Conservation (phyloP, 1,140 invertebrate genomes). For the Triops longicaudatus region DNA sequence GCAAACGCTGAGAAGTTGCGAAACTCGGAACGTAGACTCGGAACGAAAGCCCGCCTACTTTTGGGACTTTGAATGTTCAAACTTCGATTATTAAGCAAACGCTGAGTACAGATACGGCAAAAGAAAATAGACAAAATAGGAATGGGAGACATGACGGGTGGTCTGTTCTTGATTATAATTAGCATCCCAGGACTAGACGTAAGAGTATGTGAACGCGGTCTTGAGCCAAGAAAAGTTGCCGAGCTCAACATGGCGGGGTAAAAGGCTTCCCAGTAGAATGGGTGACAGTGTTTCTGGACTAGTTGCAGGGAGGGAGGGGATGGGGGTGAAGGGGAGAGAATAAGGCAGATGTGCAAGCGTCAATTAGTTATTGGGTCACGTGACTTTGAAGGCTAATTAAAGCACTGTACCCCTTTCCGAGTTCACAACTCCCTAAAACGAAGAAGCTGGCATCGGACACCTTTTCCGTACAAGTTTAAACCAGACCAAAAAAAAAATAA, state of each 20-base stretch:
- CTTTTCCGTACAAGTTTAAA: not conserved
- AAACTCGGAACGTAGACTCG: too few relatives aligned
- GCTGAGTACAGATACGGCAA: too few relatives aligned
- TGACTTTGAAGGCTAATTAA: constrained; percentile 5
- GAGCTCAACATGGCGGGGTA: not conserved
- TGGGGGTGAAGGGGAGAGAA: not conserved
- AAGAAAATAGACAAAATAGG: not conserved
- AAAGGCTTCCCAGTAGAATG: not conserved
- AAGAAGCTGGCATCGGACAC: not conserved
- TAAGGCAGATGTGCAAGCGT: not conserved
- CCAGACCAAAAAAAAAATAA: too few relatives aligned
- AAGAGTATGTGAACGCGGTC: not conserved
- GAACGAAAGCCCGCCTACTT: too few relatives aligned
- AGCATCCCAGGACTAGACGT: not conserved
- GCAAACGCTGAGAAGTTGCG: too few relatives aligned
- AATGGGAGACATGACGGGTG: not conserved
- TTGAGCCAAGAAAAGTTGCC: not conserved
- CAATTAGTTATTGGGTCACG: constrained; percentile 3
- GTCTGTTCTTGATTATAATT: constrained; percentile 14
- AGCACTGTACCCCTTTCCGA: not conserved
- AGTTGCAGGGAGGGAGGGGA: not conserved
- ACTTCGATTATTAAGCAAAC: too few relatives aligned
- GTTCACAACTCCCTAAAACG: not conserved
- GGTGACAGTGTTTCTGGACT: not conserved
- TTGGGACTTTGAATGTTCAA: too few relatives aligned